These are phyloP conservation scores for Eurois occulta DNA, from an alignment of 2,888 invertebrate species.

Conservation along the genomic window DNA sequence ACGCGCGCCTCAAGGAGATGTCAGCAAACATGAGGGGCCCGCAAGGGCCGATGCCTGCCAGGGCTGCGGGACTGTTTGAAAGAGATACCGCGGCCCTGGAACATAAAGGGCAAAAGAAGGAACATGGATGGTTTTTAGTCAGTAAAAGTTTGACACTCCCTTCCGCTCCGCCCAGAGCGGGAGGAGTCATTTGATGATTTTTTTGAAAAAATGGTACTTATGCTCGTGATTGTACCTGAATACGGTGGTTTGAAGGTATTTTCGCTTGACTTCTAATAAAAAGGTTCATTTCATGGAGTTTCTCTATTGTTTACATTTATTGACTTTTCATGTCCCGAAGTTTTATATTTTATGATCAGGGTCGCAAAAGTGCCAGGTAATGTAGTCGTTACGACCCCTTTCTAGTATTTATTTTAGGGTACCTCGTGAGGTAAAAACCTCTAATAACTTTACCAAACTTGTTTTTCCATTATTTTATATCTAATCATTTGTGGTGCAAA, in stretches of 20 bases:
- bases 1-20: no score
- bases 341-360: background rate
- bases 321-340: background rate
- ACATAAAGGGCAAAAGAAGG: no score
- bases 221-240: background rate
- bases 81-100: no score
- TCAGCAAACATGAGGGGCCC: no score
- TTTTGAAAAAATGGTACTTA: no score
- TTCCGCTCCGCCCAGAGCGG: no score
- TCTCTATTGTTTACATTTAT: conserved; percentile 19
- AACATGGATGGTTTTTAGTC: no score
- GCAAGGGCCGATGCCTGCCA: no score
- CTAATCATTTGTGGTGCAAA: background rate
- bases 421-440: background rate
- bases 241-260: conserved; percentile 8
- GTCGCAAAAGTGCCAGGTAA: background rate
- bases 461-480: background rate
- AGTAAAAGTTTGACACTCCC: no score
- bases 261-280: conserved; percentile 13
- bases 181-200: no score
- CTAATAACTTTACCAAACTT: background rate
- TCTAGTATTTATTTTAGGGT: background rate
- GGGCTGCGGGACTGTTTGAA: no score
- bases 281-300: conserved; percentile 2
- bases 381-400: background rate